Conservation (phyloP, 2,113 vertebrate species). For the Mionectes macconnelli region DNA sequence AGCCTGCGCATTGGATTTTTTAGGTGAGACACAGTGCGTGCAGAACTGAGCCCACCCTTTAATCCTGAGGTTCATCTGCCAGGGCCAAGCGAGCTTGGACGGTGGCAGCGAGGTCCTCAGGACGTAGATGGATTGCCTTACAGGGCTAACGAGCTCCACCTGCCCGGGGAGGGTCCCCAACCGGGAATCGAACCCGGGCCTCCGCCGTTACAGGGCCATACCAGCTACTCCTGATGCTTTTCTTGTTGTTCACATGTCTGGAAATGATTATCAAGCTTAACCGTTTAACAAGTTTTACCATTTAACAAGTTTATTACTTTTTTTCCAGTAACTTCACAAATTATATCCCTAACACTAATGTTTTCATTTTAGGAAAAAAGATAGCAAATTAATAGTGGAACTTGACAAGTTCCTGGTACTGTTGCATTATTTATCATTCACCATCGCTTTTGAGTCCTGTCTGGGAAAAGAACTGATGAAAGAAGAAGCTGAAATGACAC, state of each 20-base stretch:
- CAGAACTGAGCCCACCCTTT: too few relatives aligned
- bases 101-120: too few relatives aligned
- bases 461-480: background rate
- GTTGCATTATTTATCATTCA: background rate
- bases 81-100: too few relatives aligned
- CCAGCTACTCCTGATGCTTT: background rate
- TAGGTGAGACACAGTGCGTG: too few relatives aligned
- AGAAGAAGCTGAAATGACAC: background rate
- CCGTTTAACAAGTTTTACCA: background rate
- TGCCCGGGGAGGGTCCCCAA: too few relatives aligned
- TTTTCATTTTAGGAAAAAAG: background rate
- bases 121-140: too few relatives aligned
- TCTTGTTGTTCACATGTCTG: background rate
- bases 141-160: too few relatives aligned
- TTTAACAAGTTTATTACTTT: background rate
- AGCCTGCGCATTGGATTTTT: too few relatives aligned
- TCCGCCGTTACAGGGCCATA: too few relatives aligned
- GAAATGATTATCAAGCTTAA: background rate
- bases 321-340: background rate
- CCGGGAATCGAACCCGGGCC: too few relatives aligned
- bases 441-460: background rate
- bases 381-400: background rate
- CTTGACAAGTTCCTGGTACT: background rate
- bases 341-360: rapidly evolving
- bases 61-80: too few relatives aligned